These are phyloP conservation scores for Phocoena sinus DNA, from an alignment of 2,113 vertebrate genomes.

Conservation along the genomic window DNA sequence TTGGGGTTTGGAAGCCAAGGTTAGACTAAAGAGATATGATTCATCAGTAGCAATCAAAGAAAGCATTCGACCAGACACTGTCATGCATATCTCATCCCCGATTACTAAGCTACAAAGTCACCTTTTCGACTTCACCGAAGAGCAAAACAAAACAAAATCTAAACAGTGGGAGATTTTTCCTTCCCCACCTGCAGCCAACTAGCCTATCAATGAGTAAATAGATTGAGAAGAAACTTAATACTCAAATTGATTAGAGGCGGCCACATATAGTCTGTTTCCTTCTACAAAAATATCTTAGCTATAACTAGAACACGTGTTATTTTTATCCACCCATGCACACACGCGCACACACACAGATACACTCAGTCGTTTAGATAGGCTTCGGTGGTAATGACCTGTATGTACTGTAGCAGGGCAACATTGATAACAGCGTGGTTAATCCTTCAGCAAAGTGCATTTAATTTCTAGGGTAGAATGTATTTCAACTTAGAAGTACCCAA, in stretches of 20 bases:
- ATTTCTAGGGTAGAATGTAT: background rate
- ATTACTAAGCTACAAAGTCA: slow-evolving; percentile 30
- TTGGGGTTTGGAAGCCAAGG: slow-evolving; percentile 49
- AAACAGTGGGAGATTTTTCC: background rate
- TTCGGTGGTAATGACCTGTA: background rate
- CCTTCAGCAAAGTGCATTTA: background rate
- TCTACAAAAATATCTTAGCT: background rate
- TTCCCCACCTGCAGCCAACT: background rate
- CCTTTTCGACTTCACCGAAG: background rate
- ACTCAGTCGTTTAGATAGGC: background rate
- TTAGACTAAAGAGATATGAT: slow-evolving; percentile 55
- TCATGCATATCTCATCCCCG: slow-evolving; percentile 2
- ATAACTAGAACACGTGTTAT: background rate
- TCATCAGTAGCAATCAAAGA: slow-evolving; percentile 64
- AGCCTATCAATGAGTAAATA: background rate
- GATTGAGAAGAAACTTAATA: background rate
- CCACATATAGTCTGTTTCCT: background rate
- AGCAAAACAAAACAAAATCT: background rate
- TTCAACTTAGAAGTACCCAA: background rate
- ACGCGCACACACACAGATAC: background rate
- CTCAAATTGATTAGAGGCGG: background rate
- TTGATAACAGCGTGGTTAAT: background rate
- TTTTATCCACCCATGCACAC: background rate
- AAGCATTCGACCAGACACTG: slow-evolving; percentile 24
- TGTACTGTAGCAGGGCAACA: background rate